These are phyloP conservation scores for Carollia perspicillata DNA, from an alignment of 2,113 vertebrate genomes.

Conservation along the genomic window DNA sequence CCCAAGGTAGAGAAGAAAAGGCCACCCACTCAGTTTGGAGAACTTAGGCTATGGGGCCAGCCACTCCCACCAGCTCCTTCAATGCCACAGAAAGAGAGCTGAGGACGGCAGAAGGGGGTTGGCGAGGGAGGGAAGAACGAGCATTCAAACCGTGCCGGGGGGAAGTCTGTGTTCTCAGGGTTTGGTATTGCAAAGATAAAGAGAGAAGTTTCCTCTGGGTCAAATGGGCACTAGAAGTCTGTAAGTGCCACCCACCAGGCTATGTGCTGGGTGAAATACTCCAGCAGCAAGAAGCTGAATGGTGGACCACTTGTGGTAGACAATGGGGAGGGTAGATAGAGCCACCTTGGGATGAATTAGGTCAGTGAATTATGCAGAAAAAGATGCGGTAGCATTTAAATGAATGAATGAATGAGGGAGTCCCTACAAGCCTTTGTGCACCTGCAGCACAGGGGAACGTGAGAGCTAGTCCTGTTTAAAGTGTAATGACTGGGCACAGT, in stretches of 20 bases:
- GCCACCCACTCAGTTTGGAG: not conserved
- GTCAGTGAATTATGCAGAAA: not conserved
- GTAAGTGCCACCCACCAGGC: not conserved
- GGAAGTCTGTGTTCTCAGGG: not conserved
- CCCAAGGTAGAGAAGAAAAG: not conserved
- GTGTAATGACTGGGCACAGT: not conserved
- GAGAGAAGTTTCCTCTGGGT: not conserved
- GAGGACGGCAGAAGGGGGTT: not conserved
- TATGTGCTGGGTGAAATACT: not conserved
- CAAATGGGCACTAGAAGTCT: not conserved
- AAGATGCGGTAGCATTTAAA: not conserved
- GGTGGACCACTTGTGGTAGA: not conserved
- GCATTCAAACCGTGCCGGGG: not conserved
- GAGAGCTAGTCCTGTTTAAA: not conserved
- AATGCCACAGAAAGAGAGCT: not conserved
- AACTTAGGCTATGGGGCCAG: not conserved
- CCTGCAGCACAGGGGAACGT: not conserved
- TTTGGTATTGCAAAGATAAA: not conserved
- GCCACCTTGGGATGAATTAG: not conserved
- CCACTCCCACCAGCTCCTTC: not conserved
- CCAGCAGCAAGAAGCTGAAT: not conserved
- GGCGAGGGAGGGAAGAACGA: not conserved
- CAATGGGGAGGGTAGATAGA: not conserved
- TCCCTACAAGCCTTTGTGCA: not conserved
- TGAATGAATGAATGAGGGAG: not conserved